These are phyloP conservation scores for Pilophorus perplexus DNA, from an alignment of 2,888 invertebrate species.

Conservation along the genomic window DNA sequence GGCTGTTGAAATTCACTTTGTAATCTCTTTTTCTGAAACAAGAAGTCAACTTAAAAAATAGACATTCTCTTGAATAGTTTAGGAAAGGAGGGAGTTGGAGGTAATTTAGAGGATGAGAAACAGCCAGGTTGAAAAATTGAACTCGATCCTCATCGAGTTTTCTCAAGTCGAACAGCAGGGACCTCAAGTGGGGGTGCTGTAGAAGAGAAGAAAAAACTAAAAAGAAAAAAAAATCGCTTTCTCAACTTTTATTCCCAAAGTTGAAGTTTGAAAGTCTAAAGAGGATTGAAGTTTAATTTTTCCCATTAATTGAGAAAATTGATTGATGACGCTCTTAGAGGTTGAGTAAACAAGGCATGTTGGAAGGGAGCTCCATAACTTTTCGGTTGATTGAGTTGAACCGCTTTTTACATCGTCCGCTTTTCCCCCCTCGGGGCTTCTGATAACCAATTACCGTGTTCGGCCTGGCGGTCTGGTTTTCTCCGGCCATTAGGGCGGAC, in stretches of 20 bases:
- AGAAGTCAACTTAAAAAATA: too few relatives aligned
- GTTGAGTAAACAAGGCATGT: neutral
- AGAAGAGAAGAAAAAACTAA: too few relatives aligned
- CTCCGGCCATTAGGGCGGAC: too few relatives aligned
- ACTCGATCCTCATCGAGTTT: constrained; percentile 14
- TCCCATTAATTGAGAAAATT: constrained; percentile 20
- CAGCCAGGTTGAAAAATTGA: constrained; percentile 8
- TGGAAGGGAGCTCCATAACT: neutral
- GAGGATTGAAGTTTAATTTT: constrained; percentile 24
- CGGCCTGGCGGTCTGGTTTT: too few relatives aligned
- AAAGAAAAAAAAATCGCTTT: neutral
- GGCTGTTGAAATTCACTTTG: too few relatives aligned
- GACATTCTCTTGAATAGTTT: too few relatives aligned
- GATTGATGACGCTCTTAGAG: constrained; percentile 23
- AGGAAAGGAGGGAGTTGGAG: too few relatives aligned
- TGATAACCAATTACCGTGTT: constrained; percentile 16
- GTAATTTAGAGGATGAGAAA: too few relatives aligned
- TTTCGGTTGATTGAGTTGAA: constrained; percentile 2
- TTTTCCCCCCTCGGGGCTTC: neutral
- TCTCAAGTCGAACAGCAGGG: neutral
- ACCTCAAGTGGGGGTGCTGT: neutral
- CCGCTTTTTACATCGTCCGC: neutral
- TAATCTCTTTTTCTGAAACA: too few relatives aligned
- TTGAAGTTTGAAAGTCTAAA: neutral
- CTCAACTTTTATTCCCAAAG: neutral